Evolutionary conservation across 2,797 vertebrate genomes (phyloP).

Genomic region (Lemur catta): DNA sequence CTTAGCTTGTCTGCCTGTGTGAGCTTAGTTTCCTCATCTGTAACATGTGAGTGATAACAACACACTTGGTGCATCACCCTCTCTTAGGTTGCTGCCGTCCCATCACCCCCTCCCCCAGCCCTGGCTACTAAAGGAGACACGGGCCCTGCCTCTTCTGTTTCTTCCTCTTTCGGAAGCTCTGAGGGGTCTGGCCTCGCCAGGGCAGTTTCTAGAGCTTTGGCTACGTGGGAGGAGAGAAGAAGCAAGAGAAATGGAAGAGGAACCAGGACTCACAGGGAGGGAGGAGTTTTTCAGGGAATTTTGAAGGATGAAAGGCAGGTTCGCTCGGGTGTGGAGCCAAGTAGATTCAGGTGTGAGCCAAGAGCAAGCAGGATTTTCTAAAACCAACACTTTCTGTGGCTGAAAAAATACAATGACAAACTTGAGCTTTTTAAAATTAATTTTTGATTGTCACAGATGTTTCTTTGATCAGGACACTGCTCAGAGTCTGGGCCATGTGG

Average conservation of each 20-base stretch:
- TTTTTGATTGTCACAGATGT: not conserved
- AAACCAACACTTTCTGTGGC: not conserved
- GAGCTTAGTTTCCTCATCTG: not conserved
- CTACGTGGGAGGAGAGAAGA: not conserved
- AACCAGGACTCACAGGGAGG: not conserved
- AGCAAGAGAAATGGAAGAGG: not conserved
- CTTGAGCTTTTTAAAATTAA: constrained; percentile 12
- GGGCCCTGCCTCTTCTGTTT: not conserved
- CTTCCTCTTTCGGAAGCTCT: not conserved
- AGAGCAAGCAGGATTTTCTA: not conserved
- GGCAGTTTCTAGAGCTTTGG: not conserved
- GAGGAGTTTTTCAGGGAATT: not conserved
- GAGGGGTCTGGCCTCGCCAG: not conserved
- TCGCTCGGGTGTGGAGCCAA: not conserved
- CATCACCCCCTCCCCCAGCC: not conserved
- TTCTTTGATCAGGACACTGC: not conserved
- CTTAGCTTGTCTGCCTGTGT: not conserved
- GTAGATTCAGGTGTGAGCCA: too few species aligned
- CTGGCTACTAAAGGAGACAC: not conserved
- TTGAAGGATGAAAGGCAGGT: not conserved
- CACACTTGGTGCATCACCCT: fast-evolving
- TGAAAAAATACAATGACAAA: not conserved
- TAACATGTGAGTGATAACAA: not conserved
- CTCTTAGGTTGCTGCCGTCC: not conserved
- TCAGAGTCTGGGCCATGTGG: not conserved